phyloP scores from a whole-genome alignment of 2,113 vertebrate genomes.

The Acrocephalus arundinaceus region DNA sequence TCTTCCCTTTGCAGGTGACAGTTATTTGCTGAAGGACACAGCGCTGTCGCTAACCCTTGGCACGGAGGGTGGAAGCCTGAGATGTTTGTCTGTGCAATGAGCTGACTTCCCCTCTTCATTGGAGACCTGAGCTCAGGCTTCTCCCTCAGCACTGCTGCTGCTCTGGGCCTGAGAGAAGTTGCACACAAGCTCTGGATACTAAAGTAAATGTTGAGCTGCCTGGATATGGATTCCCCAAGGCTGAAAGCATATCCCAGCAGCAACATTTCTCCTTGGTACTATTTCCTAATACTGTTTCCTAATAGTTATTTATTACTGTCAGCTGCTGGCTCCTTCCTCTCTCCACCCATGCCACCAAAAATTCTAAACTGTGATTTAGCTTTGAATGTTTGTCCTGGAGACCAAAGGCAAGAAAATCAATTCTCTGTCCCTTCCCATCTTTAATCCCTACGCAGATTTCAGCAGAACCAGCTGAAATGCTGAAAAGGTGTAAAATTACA shows the following conservation, averaged over 20 bases:
- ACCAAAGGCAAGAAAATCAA: not conserved
- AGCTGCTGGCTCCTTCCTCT: conserved; percentile 24
- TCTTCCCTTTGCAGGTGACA: not conserved
- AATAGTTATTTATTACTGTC: conserved; percentile 42
- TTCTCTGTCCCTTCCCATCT: not conserved
- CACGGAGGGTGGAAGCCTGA: not conserved
- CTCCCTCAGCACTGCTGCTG: not conserved
- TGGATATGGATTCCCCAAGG: not conserved
- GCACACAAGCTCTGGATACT: not conserved
- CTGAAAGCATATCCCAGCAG: not conserved
- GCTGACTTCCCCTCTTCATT: not conserved
- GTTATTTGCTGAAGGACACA: not conserved
- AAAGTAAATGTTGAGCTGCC: not conserved
- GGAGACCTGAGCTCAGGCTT: not conserved
- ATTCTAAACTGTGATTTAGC: not conserved
- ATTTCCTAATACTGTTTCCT: conserved; percentile 44
- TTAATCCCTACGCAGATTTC: not conserved
- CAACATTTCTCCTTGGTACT: conserved; percentile 3
- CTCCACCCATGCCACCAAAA: not conserved
- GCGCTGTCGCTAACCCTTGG: not conserved
- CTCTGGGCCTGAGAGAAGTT: not conserved
- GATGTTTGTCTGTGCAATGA: not conserved
- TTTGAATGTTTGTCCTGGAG: not conserved
- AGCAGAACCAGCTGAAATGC: conserved; percentile 7
- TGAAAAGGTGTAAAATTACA: conserved; percentile 47